Conservation (phyloP, 2,797 vertebrate genomes). For the Pangasius mekongensis region DNA sequence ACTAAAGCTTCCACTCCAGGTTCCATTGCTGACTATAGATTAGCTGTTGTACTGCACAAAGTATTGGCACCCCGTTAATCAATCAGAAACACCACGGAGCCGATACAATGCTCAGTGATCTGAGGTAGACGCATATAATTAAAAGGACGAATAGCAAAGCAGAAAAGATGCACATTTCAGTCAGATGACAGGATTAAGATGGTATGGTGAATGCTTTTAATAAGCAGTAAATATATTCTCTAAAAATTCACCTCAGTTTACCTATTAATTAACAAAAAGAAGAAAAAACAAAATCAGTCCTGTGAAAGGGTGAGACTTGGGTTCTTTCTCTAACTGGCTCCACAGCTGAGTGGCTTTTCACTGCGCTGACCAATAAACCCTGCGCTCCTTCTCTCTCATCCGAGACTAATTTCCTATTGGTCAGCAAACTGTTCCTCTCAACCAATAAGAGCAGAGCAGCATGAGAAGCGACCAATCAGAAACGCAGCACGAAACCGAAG, state of each 20-base stretch:
- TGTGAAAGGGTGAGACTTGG: not conserved
- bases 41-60: not conserved
- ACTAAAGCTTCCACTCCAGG: not conserved
- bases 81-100: not conserved
- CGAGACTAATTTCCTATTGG: constrained; percentile 11
- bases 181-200: not conserved
- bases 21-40: not conserved
- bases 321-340: not conserved
- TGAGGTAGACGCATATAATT: not conserved
- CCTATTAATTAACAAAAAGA: not conserved
- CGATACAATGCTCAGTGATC: not conserved
- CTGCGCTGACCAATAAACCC: constrained; percentile 22
- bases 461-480: constrained; percentile 26
- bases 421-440: not conserved
- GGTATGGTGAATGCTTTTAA: not conserved
- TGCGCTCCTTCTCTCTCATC: not conserved
- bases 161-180: not conserved
- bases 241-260: not conserved
- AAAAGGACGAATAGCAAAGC: not conserved
- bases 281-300: not conserved
- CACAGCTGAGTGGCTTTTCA: not conserved
- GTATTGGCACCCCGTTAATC: not conserved
- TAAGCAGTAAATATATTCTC: not conserved
- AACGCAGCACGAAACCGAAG: not conserved
- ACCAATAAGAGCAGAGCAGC: constrained; percentile 22